A percentile compares a stretch with the other conserved stretches of the same genome.
Conservation (phyloP, 1,140 invertebrate genomes). For the Holotrichia oblita region DNA sequence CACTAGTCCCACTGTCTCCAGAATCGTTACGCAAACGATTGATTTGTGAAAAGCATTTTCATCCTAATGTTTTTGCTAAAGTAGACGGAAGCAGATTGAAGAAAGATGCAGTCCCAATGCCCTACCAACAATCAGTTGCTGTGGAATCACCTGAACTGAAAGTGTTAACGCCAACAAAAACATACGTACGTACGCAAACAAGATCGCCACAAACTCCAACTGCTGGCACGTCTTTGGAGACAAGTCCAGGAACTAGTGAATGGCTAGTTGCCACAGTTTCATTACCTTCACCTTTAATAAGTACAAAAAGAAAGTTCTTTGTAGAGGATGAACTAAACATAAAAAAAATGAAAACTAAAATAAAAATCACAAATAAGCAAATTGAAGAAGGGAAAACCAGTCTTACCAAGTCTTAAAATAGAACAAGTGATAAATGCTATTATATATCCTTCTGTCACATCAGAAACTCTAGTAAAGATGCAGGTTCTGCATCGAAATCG, state of each 20-base stretch:
- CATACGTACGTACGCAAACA: too few relatives aligned
- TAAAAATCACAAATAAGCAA: background rate
- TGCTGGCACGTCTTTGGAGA: background rate
- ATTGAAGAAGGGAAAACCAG: too few relatives aligned
- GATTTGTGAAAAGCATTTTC: background rate
- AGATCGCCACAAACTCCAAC: background rate
- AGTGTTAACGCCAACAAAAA: background rate
- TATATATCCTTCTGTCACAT: background rate
- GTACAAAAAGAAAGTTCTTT: background rate
- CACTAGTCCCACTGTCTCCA: too few relatives aligned
- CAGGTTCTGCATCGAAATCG: constrained; percentile 23
- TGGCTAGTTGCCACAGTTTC: background rate
- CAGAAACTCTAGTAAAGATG: constrained; percentile 34
- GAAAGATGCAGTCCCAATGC: background rate
- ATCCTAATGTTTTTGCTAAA: background rate
- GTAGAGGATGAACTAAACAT: background rate
- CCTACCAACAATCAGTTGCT: background rate
- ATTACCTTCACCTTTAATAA: background rate
- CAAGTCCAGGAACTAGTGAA: background rate
- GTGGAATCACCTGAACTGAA: background rate
- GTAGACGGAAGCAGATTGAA: background rate
- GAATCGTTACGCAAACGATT: too few relatives aligned
- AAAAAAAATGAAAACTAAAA: background rate
- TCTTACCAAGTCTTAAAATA: background rate
- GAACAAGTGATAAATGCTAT: background rate